phyloP scores from a whole-genome alignment of 2,113 vertebrate species.

The Plecotus auritus region DNA sequence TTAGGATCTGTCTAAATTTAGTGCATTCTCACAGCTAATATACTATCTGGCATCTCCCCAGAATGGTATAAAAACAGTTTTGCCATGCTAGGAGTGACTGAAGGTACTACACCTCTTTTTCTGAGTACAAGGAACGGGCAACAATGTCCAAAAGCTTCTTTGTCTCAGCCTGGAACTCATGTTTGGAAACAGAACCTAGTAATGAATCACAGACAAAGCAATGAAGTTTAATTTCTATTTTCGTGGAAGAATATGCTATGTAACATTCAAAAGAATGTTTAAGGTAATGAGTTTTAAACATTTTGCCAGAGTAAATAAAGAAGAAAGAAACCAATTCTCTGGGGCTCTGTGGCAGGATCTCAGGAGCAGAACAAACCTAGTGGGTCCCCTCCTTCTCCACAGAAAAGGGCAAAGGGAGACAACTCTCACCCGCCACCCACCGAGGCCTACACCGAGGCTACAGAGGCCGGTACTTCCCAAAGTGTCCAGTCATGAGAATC shows the following conservation, averaged over 20 bases:
- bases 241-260: neutral
- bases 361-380: neutral
- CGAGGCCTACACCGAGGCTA: rapidly evolving
- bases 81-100: rapidly evolving
- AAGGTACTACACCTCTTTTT: slow-evolving; percentile 90
- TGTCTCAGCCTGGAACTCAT: slow-evolving; percentile 98
- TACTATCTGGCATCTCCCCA: neutral
- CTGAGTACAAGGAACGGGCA: slow-evolving; percentile 94
- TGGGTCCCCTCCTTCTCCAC: neutral
- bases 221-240: neutral
- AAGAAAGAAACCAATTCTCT: neutral
- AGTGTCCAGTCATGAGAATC: rapidly evolving
- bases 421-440: too few species aligned
- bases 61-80: neutral
- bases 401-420: neutral
- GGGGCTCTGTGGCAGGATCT: neutral
- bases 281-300: neutral
- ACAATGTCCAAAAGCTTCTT: slow-evolving; percentile 98
- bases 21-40: neutral
- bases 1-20: neutral
- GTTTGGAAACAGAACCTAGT: slow-evolving; percentile 88
- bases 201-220: slow-evolving; percentile 53
- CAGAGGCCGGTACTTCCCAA: rapidly evolving
- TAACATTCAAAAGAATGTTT: neutral
- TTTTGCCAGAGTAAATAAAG: neutral